phyloP scores from a whole-genome alignment of 2,888 invertebrate genomes.

The Cataglyphis rosenhaueri region DNA sequence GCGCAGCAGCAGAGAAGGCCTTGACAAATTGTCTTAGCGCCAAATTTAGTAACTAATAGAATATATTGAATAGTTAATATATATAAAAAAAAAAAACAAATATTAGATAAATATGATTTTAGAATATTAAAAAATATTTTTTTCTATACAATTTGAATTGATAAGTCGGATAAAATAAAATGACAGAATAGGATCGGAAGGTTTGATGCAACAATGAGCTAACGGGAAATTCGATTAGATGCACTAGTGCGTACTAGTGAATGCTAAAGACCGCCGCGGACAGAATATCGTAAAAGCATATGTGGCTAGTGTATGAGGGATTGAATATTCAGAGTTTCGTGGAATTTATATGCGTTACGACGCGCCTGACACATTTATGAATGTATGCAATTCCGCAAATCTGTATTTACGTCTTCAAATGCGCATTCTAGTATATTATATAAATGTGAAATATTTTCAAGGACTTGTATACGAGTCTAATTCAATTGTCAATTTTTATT shows the following conservation, averaged over 20 bases:
- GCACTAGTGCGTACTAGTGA: conserved; percentile 5
- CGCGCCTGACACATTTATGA: conserved; percentile 24
- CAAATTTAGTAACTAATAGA: not conserved
- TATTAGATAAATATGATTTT: not conserved
- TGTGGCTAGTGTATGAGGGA: conserved; percentile 13
- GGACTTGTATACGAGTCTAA: not conserved
- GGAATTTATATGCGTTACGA: conserved; percentile 31
- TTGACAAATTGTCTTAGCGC: no score
- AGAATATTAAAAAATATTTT: not conserved
- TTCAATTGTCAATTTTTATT: not conserved
- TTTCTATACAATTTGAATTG: not conserved
- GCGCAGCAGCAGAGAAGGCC: not conserved
- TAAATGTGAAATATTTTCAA: conserved; percentile 8
- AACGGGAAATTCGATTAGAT: conserved; percentile 18
- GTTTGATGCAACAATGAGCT: not conserved
- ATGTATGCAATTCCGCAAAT: conserved; percentile 19
- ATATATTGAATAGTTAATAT: not conserved
- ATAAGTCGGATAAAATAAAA: conserved; percentile 4
- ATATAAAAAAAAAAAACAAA: not conserved
- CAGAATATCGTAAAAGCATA: conserved; percentile 12
- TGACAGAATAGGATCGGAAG: not conserved
- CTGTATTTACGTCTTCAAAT: conserved; percentile 1
- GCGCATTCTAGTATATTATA: not conserved
- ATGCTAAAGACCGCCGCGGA: conserved; percentile 1
- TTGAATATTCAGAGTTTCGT: conserved; percentile 39